phyloP scores from a whole-genome alignment of 2,888 invertebrate species.

The Drosophila robusta region DNA sequence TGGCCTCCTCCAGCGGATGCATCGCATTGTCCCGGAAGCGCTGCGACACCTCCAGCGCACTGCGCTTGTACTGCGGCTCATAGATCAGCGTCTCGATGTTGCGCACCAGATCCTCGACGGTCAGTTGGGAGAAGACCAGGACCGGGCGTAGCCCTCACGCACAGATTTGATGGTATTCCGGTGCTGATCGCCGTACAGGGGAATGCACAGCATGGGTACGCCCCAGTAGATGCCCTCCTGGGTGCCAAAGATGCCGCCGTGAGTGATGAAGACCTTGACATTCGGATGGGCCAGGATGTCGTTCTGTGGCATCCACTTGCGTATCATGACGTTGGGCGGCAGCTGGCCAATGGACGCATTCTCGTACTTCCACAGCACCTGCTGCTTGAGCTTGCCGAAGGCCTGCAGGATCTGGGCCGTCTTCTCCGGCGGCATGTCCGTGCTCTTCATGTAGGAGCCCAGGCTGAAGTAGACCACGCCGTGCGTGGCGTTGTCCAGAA shows the following conservation, averaged over 20 bases:
- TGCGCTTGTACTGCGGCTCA: slow-evolving; percentile 83
- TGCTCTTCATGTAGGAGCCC: slow-evolving; percentile 85
- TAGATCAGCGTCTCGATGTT: slow-evolving; percentile 83
- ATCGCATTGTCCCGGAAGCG: slow-evolving; percentile 87
- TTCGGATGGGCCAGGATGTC: slow-evolving; percentile 86
- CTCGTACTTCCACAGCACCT: slow-evolving; percentile 87
- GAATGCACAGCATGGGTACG: slow-evolving; percentile 85
- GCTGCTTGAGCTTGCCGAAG: slow-evolving; percentile 85
- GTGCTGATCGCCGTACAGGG: slow-evolving; percentile 85
- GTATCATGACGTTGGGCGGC: slow-evolving; percentile 85
- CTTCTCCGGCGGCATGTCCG: slow-evolving; percentile 84
- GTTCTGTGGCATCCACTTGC: slow-evolving; percentile 87
- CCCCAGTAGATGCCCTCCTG: slow-evolving; percentile 85
- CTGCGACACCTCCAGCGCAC: slow-evolving; percentile 85
- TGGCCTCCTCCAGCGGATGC: slow-evolving; percentile 87
- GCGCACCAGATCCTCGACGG: slow-evolving; percentile 79
- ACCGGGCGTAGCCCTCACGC: slow-evolving; percentile 84
- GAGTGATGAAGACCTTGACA: slow-evolving; percentile 85
- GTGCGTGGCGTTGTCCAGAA: slow-evolving; percentile 84
- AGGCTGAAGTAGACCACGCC: slow-evolving; percentile 86
- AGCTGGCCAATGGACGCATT: slow-evolving; percentile 83
- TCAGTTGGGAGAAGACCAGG: slow-evolving; percentile 83
- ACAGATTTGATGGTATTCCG: slow-evolving; percentile 84
- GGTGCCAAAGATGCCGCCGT: slow-evolving; percentile 85
- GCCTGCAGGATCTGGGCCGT: slow-evolving; percentile 83